Evolutionary conservation across 2,888 invertebrate species (phyloP), one percentile per base, ranked within the genome.

Genomic region (Ecdyonurus torrentis): DNA sequence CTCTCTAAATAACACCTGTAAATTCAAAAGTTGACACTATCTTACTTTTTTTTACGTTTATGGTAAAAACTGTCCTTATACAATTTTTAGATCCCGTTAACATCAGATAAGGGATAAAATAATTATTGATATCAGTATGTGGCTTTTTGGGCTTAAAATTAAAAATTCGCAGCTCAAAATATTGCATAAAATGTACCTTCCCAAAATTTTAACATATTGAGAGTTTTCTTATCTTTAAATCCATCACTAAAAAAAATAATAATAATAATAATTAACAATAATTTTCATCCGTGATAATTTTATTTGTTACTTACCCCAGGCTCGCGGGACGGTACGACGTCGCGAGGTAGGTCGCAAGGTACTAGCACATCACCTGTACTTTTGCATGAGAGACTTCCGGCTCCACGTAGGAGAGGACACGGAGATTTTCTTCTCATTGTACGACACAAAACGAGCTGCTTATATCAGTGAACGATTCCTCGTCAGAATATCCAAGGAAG

Each of bases 321-420:
- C 79, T 0, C 74, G 82, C 61, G 83, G 83, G 2, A 83, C 83
- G 0, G 72, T 82, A 7, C 55, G 55, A 10, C 55, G 55, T 5
- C 7, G n/a, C 7, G 55, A 7, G 55, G 19, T n/a, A n/a, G 55
- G 55, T n/a, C 79, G 77, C 65, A 82, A 82, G 71, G 78, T 81
- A 1, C 76, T 84, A 52, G 85, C 86, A 0, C 87, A 89, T 73
- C 88, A 94, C 74, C 78, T 94, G 25, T 86, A 91, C 75, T 87
- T 92, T 74, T 89, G 89, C 71, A 87, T 91, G 85, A 78, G 91
- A 19, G 90, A 91, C 74, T 93, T 93, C 72, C 90, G 90, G 0
- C 89, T 89, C 73, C 87, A 89, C 61, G 85, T 92, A 1, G 88
- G 90, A 0, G 83, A 95, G 74, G 92, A 93, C 72, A 88, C 90